Conservation (phyloP, 2,888 invertebrate genomes). For the Ashinkailepas kermadecensis region DNA sequence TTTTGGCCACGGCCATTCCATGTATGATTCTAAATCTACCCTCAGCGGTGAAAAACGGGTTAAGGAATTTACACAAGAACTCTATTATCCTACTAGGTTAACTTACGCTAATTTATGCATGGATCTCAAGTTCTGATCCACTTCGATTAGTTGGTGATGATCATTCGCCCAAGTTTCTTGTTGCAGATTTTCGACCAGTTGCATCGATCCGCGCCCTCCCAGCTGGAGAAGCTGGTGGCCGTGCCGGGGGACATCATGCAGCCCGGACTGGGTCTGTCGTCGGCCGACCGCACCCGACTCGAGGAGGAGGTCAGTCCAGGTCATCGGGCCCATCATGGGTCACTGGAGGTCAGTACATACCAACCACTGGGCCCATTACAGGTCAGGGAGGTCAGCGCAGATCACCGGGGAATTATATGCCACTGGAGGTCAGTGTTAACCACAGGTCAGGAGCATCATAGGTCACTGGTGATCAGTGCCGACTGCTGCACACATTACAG, state of each 20-base stretch:
- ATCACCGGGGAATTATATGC: no score
- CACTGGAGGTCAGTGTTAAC: no score
- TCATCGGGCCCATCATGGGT: not conserved
- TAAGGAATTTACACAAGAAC: no score
- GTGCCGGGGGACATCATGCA: conserved; percentile 75
- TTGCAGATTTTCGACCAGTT: conserved; percentile 66
- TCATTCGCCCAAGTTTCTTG: conserved; percentile 6
- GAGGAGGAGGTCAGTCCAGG: conserved; percentile 24
- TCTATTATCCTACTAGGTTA: no score
- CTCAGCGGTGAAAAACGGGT: no score
- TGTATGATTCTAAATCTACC: no score
- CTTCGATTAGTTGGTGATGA: no score
- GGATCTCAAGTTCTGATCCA: no score
- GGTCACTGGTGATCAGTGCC: not conserved
- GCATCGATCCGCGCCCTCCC: conserved; percentile 51
- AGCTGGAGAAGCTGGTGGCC: conserved; percentile 59
- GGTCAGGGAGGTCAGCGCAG: no score
- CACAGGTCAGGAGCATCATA: not conserved
- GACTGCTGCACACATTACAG: not conserved
- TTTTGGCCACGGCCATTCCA: no score
- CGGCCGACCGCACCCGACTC: conserved; percentile 45
- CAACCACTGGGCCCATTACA: no score
- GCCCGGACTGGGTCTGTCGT: conserved; percentile 61
- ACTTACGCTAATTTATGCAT: no score
- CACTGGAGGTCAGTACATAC: not conserved